These are phyloP conservation scores for Ferrisia virgata DNA, from an alignment of 2,888 invertebrate species.

Conservation along the genomic window DNA sequence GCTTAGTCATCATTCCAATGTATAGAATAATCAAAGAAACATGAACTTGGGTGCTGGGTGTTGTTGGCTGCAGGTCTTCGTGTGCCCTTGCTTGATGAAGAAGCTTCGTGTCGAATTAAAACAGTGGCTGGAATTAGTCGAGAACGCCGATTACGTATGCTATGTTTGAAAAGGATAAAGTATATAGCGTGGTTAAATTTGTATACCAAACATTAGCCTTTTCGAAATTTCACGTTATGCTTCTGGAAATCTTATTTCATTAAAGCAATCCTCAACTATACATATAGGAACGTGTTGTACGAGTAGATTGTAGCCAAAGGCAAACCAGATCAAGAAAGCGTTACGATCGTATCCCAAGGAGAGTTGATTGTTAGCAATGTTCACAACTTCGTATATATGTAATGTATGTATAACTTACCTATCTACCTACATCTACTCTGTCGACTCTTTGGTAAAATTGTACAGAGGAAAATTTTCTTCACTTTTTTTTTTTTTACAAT, in stretches of 20 bases:
- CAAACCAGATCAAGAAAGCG: background rate
- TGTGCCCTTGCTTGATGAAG: too few species aligned
- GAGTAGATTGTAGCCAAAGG: background rate
- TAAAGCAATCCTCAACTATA: background rate
- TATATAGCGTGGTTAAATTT: background rate
- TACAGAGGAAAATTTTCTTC: background rate
- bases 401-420: background rate
- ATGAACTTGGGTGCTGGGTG: background rate
- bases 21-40: background rate
- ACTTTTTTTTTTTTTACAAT: background rate
- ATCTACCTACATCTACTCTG: background rate
- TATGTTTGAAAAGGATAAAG: constrained; percentile 10
- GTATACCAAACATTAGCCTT: background rate
- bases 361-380: background rate
- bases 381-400: background rate
- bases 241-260: constrained; percentile 12
- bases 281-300: too few species aligned
- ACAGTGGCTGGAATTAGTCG: background rate
- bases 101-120: background rate
- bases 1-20: constrained; percentile 5
- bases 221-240: background rate
- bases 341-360: background rate
- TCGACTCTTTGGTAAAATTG: background rate
- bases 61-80: too few species aligned
- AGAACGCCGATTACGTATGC: background rate